These are phyloP conservation scores for Hylaeus anthracinus DNA, from an alignment of 1,140 invertebrate species.

Conservation along the genomic window DNA sequence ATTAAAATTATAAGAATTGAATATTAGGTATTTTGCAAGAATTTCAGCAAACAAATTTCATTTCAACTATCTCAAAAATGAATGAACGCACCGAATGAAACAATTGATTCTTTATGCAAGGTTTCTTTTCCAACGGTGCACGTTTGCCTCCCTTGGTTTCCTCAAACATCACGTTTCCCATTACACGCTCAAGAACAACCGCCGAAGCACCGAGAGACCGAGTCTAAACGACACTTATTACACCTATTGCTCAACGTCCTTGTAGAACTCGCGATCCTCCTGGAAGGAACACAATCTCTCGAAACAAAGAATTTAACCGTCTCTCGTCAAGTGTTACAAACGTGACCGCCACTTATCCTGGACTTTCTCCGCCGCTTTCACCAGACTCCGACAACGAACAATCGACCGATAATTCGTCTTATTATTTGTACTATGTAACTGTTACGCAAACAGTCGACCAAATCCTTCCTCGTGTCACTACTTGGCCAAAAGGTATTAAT, in stretches of 20 bases:
- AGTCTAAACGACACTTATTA: not conserved
- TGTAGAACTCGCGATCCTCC: not conserved
- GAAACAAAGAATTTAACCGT: conserved; percentile 41
- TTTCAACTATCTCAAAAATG: too few relatives aligned
- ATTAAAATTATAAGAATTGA: too few relatives aligned
- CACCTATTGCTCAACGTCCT: conserved; percentile 3
- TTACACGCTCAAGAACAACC: too few relatives aligned
- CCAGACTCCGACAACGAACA: conserved; percentile 53
- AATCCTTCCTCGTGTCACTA: conserved; percentile 37
- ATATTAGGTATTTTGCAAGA: too few relatives aligned
- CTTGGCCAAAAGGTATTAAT: too few relatives aligned
- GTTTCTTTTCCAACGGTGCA: too few relatives aligned
- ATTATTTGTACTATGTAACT: conserved; percentile 66
- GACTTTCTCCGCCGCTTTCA: conserved; percentile 68
- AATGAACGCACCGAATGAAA: too few relatives aligned
- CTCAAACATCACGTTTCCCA: not conserved
- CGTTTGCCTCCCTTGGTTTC: not conserved
- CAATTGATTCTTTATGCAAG: too few relatives aligned
- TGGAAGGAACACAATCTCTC: conserved; percentile 19
- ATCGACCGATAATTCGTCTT: conserved; percentile 62
- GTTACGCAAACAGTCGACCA: conserved; percentile 28
- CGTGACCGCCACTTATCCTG: conserved; percentile 48
- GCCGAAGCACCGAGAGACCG: not conserved
- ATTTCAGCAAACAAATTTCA: too few relatives aligned
- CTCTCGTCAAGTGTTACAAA: conserved; percentile 40